Conservation (phyloP, 1,140 invertebrate genomes). For the Drepana arcuata region DNA sequence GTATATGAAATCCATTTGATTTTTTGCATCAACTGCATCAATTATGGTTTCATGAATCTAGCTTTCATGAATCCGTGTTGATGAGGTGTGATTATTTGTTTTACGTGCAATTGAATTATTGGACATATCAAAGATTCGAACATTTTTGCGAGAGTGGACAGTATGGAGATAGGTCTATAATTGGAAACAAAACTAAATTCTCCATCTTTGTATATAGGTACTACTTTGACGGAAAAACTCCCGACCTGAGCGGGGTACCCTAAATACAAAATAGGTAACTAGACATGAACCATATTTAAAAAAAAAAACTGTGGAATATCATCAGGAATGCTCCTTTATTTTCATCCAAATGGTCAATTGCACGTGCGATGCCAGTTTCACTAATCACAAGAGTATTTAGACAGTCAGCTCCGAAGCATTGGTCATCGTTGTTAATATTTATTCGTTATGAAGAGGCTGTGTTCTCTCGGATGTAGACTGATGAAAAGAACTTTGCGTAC, state of each 20-base stretch:
- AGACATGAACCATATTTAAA: too few relatives aligned
- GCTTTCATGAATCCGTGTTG: conserved; percentile 11
- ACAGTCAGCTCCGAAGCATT: too few relatives aligned
- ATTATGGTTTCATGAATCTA: conserved; percentile 2
- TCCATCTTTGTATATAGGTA: conserved; percentile 18
- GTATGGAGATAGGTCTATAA: conserved; percentile 24
- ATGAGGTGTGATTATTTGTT: background rate
- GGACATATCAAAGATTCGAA: conserved; percentile 12
- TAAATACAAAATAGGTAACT: too few relatives aligned
- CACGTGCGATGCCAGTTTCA: background rate
- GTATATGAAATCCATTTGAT: conserved; percentile 9
- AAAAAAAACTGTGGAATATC: too few relatives aligned
- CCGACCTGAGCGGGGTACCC: too few relatives aligned
- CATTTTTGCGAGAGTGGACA: conserved; percentile 15
- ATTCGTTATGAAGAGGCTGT: background rate
- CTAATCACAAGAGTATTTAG: too few relatives aligned
- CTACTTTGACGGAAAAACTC: too few relatives aligned
- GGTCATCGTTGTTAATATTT: background rate
- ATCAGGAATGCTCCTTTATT: too few relatives aligned
- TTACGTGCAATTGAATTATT: conserved; percentile 1
- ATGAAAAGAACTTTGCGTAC: background rate
- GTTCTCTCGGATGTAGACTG: background rate
- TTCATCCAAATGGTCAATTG: background rate
- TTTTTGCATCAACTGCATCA: conserved; percentile 1
- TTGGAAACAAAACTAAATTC: conserved; percentile 8